Conservation (phyloP, 1,140 invertebrate genomes). For the Macrostomum lignano region DNA sequence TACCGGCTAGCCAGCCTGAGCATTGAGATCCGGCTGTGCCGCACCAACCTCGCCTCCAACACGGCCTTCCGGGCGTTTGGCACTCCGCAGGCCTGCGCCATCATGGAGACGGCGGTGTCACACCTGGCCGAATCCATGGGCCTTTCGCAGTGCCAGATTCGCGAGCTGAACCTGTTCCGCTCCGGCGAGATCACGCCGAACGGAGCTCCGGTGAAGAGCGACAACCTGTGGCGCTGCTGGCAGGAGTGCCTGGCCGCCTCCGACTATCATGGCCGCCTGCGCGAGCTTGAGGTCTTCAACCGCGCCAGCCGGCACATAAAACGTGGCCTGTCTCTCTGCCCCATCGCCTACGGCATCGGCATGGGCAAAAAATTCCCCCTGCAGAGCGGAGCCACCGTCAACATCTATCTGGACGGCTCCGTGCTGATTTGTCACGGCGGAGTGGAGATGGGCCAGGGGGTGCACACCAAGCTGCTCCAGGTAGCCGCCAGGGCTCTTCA, state of each 20-base stretch:
- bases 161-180: slow-evolving; percentile 47
- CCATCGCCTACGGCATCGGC: too few relatives aligned
- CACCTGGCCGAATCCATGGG: too few relatives aligned
- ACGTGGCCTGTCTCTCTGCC: too few relatives aligned
- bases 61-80: too few relatives aligned
- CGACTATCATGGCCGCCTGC: slow-evolving; percentile 36
- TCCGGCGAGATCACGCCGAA: slow-evolving; percentile 50
- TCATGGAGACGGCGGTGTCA: too few relatives aligned
- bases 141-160: too few relatives aligned
- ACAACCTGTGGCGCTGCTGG: slow-evolving; percentile 50
- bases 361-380: too few relatives aligned
- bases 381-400: slow-evolving; percentile 45
- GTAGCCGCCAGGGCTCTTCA: slow-evolving; percentile 31
- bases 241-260: slow-evolving; percentile 43
- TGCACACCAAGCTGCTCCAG: slow-evolving; percentile 58
- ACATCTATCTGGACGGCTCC: slow-evolving; percentile 64
- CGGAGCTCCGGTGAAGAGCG: slow-evolving; percentile 42
- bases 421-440: slow-evolving; percentile 65
- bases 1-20: too few relatives aligned
- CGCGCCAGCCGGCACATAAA: too few relatives aligned
- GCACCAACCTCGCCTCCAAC: too few relatives aligned
- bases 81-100: too few relatives aligned
- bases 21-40: too few relatives aligned
- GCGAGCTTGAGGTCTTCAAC: slow-evolving; percentile 41
- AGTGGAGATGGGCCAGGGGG: slow-evolving; percentile 76